These are phyloP conservation scores for Centropyge bicolor DNA, from an alignment of 2,797 vertebrate species.

Conservation along the genomic window DNA sequence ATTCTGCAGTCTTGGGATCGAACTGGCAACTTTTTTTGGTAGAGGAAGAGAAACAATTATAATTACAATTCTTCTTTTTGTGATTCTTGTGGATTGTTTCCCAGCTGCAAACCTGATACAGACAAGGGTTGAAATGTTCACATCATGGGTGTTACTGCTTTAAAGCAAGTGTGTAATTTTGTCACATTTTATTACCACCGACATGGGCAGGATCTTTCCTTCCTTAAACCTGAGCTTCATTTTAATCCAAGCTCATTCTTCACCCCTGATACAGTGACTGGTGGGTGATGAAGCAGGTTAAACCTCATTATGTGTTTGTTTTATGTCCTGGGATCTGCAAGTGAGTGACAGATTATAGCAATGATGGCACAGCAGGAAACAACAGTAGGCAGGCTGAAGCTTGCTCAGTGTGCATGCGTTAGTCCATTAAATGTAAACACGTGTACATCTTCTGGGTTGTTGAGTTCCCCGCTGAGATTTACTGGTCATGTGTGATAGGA, in stretches of 20 bases:
- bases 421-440: conserved; percentile 3
- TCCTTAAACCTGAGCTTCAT: neutral
- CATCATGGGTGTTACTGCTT: neutral
- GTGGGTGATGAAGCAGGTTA: neutral
- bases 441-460: conserved; percentile 42
- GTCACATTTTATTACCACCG: neutral
- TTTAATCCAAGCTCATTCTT: conserved; percentile 6
- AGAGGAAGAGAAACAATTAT: neutral
- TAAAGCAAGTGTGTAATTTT: neutral
- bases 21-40: neutral
- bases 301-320: neutral
- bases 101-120: neutral
- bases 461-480: conserved; percentile 50
- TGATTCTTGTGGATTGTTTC: neutral
- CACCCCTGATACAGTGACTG: neutral
- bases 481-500: conserved; percentile 53
- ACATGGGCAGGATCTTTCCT: neutral
- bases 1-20: neutral
- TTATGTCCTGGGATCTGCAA: neutral
- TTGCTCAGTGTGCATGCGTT: neutral
- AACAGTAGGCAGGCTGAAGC: neutral
- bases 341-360: neutral
- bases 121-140: neutral
- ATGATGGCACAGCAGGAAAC: conserved; percentile 1
- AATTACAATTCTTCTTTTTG: neutral